Percentiles rank a stretch among this genome's conserved stretches.
phyloP scores from a whole-genome alignment of 1,140 invertebrate species.

The Drosophila nasuta region DNA sequence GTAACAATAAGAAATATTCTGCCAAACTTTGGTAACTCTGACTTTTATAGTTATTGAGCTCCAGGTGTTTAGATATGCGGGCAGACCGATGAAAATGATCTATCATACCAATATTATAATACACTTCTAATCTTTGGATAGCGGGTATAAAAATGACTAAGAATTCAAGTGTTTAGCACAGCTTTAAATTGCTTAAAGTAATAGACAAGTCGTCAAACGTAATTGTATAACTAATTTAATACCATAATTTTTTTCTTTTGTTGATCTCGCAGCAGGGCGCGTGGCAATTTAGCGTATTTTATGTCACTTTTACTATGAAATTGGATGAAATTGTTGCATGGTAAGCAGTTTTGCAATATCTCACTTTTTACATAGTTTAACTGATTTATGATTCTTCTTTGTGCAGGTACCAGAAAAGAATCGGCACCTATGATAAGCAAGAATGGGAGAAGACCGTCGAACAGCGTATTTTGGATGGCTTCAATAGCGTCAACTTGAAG shows the following conservation, averaged over 20 bases:
- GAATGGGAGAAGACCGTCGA: conserved; percentile 98
- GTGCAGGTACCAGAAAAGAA: conserved; percentile 95
- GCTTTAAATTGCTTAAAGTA: background rate
- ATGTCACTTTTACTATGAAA: conserved; percentile 84
- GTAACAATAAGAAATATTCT: too few relatives aligned
- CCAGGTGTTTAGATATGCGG: too few relatives aligned
- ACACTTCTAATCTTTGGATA: too few relatives aligned
- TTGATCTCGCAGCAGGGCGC: conserved; percentile 39
- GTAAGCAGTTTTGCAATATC: conserved; percentile 47
- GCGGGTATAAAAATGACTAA: background rate
- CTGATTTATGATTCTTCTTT: background rate
- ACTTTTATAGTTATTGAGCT: too few relatives aligned
- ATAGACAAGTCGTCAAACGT: background rate
- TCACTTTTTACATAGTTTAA: background rate
- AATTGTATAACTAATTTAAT: conserved; percentile 24
- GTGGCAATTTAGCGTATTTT: conserved; percentile 61
- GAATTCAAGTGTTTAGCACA: conserved; percentile 1
- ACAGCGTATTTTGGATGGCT: conserved; percentile 93
- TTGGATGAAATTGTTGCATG: conserved; percentile 85
- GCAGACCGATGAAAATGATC: too few relatives aligned
- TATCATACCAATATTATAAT: too few relatives aligned
- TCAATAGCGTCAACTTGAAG: conserved; percentile 94
- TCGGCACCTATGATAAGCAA: conserved; percentile 98
- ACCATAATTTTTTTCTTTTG: conserved; percentile 4
- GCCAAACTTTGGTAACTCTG: too few relatives aligned